Conservation (phyloP, 2,797 vertebrate genomes). For the Lagorchestes hirsutus region DNA sequence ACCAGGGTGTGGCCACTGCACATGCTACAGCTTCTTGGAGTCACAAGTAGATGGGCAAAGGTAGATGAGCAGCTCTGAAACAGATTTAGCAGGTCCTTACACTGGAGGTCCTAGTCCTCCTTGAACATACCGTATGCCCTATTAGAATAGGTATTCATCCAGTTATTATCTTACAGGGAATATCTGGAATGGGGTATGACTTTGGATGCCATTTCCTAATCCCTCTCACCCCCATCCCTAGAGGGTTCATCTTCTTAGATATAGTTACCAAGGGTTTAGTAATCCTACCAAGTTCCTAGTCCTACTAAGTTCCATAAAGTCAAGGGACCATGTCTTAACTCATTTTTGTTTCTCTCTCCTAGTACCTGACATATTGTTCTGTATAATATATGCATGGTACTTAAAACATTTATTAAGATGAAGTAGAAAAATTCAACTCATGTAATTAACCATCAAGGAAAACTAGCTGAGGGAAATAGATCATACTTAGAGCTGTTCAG, state of each 20-base stretch:
- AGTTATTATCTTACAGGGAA: not conserved
- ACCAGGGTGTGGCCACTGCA: not conserved
- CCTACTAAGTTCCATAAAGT: not conserved
- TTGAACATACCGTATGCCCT: not conserved
- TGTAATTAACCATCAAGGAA: not conserved
- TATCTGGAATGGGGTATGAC: not conserved
- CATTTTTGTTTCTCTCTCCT: not conserved
- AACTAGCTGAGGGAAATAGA: not conserved
- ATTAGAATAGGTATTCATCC: not conserved
- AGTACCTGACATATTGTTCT: not conserved
- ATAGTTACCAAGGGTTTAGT: too few species aligned
- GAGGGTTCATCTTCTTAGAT: not conserved
- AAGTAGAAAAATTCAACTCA: not conserved
- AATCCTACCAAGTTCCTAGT: too few species aligned
- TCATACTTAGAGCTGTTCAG: not conserved
- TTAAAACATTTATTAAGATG: not conserved
- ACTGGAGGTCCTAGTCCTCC: not conserved
- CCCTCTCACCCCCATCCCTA: not conserved
- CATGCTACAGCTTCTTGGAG: not conserved
- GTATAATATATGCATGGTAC: not conserved
- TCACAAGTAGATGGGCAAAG: not conserved
- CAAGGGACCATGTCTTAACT: not conserved
- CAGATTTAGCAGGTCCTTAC: not conserved
- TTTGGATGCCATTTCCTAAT: not conserved
- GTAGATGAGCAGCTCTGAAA: not conserved